phyloP scores from a whole-genome alignment of 2,113 vertebrate species.

The Mungos mungo region DNA sequence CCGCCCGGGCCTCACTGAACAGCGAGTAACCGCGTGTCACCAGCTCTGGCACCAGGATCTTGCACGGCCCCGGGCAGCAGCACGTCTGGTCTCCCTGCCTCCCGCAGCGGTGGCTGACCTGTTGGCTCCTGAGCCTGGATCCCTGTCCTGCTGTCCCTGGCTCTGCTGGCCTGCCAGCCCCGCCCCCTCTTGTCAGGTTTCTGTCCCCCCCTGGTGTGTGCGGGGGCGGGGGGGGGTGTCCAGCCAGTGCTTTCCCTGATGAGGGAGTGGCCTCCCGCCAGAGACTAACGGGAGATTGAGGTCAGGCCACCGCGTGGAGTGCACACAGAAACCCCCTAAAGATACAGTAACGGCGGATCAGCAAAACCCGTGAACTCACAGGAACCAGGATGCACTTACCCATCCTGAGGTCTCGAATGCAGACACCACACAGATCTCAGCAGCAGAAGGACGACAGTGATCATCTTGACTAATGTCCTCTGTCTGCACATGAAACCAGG shows the following conservation, averaged over 20 bases:
- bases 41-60: neutral
- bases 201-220: neutral
- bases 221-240: too few species aligned
- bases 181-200: neutral
- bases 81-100: too few species aligned
- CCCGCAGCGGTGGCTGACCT: neutral
- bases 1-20: neutral
- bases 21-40: accelerated
- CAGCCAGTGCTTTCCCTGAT: neutral
- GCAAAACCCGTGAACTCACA: neutral
- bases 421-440: neutral
- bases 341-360: neutral
- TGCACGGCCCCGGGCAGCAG: too few species aligned
- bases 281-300: neutral
- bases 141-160: too few species aligned
- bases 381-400: neutral
- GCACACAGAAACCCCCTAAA: neutral
- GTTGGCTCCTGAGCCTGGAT: neutral
- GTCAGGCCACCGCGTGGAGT: neutral
- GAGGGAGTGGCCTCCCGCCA: neutral
- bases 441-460: neutral
- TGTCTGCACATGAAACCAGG: neutral
- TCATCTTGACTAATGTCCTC: neutral
- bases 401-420: neutral
- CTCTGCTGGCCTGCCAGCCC: too few species aligned